phyloP scores from a whole-genome alignment of 2,113 vertebrate species.

The Cepphus grylle region DNA sequence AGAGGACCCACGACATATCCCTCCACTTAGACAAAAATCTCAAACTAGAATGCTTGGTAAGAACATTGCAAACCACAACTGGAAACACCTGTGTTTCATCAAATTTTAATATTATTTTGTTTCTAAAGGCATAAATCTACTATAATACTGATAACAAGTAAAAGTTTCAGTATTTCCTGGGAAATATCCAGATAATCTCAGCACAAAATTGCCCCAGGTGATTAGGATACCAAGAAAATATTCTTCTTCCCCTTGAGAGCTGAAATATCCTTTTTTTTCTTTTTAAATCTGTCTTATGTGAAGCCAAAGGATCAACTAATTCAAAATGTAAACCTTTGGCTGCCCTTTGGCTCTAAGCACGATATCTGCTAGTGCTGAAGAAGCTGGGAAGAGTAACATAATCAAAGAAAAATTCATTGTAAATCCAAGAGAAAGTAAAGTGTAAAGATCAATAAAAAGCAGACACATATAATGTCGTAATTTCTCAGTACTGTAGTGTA shows the following conservation, averaged over 20 bases:
- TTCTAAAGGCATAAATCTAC: not conserved
- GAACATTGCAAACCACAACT: not conserved
- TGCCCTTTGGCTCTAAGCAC: not conserved
- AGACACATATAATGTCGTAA: not conserved
- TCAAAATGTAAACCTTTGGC: not conserved
- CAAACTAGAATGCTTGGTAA: not conserved
- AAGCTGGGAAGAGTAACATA: not conserved
- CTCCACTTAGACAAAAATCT: not conserved
- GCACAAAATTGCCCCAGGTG: not conserved
- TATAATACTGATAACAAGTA: not conserved
- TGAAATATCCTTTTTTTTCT: not conserved
- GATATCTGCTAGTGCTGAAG: not conserved
- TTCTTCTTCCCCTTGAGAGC: not conserved
- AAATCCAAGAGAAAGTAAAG: not conserved
- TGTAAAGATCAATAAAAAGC: not conserved
- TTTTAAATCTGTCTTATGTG: not conserved
- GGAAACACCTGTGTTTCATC: not conserved
- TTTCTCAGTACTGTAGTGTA: not conserved
- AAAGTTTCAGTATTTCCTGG: not conserved
- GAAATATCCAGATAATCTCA: not conserved
- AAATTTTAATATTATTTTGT: not conserved
- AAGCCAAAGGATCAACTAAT: not conserved
- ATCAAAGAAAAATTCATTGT: not conserved
- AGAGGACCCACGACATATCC: not conserved
- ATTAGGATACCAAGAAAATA: not conserved